Conservation (phyloP, 2,888 invertebrate genomes). For the Netelia virgata region DNA sequence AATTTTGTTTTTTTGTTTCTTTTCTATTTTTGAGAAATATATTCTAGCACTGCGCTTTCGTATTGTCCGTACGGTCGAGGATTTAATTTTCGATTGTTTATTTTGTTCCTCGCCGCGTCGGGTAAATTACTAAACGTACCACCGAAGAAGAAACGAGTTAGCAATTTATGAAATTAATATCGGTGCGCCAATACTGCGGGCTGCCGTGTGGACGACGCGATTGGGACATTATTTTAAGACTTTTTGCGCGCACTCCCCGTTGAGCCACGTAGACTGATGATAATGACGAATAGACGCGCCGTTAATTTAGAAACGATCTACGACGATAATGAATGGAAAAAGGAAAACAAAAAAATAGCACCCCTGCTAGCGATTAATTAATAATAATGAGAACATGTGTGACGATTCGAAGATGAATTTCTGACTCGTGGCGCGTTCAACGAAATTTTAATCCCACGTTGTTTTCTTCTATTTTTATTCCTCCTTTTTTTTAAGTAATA, state of each 20-base stretch:
- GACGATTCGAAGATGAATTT: conserved; percentile 7
- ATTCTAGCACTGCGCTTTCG: conserved; percentile 77
- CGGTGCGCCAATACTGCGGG: background rate
- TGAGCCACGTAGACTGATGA: conserved; percentile 80
- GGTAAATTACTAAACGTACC: conserved; percentile 32
- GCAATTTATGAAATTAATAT: background rate
- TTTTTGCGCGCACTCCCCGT: conserved; percentile 58
- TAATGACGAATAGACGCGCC: conserved; percentile 68
- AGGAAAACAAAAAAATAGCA: background rate
- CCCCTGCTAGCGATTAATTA: conserved; percentile 3
- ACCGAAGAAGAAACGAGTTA: conserved; percentile 10
- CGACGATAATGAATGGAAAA: conserved; percentile 13
- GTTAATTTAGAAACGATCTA: conserved; percentile 48
- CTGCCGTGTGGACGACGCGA: background rate
- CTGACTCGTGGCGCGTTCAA: background rate
- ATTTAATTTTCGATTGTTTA: conserved; percentile 46
- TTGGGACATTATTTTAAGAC: background rate
- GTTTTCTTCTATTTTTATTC: conserved; percentile 6
- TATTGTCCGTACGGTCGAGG: conserved; percentile 4
- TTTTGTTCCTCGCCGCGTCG: conserved; percentile 41
- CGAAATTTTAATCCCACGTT: background rate
- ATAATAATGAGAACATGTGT: conserved; percentile 1
- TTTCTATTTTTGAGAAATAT: conserved; percentile 78
- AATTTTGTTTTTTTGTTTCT: conserved; percentile 55
- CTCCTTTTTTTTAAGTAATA: conserved; percentile 4